Evolutionary conservation across 1,140 invertebrate species (phyloP).

Genomic region (Lasioglossum baleicum): DNA sequence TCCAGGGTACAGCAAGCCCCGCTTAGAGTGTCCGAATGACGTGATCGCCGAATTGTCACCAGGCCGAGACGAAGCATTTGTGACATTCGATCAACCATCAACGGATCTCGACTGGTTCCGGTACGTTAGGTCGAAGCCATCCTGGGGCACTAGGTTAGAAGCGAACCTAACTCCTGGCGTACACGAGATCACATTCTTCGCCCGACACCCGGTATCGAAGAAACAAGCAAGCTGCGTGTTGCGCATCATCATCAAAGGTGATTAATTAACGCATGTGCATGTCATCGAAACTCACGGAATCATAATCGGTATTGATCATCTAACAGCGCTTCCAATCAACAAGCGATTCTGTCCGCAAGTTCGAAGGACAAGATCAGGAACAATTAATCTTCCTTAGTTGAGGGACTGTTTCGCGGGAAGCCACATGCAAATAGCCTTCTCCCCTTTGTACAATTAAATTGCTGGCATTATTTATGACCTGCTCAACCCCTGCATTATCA

Average conservation of each 20-base stretch:
- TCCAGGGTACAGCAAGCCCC: slow-evolving; percentile 75
- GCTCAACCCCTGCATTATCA: no score
- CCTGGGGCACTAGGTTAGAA: slow-evolving; percentile 77
- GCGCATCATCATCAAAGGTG: slow-evolving; percentile 75
- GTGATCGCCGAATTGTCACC: slow-evolving; percentile 74
- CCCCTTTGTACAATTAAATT: no score
- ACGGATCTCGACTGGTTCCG: slow-evolving; percentile 80
- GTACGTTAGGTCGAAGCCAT: slow-evolving; percentile 77
- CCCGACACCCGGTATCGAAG: slow-evolving; percentile 77
- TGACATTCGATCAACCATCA: slow-evolving; percentile 77
- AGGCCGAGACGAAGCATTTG: slow-evolving; percentile 74
- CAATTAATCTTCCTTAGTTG: slow-evolving; percentile 26
- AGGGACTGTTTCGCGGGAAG: background rate
- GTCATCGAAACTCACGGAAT: slow-evolving; percentile 23
- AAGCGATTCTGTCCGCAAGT: background rate
- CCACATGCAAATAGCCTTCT: no score
- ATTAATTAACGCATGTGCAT: slow-evolving; percentile 51
- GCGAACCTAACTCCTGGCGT: slow-evolving; percentile 75
- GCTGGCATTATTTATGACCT: no score
- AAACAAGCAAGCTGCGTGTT: slow-evolving; percentile 76
- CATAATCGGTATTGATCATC: slow-evolving; percentile 34
- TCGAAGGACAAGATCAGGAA: slow-evolving; percentile 6
- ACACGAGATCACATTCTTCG: slow-evolving; percentile 77
- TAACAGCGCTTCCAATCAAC: slow-evolving; percentile 24
- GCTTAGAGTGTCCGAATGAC: slow-evolving; percentile 76